Conservation (phyloP, 2,888 invertebrate species). For the Acleris laterana region DNA sequence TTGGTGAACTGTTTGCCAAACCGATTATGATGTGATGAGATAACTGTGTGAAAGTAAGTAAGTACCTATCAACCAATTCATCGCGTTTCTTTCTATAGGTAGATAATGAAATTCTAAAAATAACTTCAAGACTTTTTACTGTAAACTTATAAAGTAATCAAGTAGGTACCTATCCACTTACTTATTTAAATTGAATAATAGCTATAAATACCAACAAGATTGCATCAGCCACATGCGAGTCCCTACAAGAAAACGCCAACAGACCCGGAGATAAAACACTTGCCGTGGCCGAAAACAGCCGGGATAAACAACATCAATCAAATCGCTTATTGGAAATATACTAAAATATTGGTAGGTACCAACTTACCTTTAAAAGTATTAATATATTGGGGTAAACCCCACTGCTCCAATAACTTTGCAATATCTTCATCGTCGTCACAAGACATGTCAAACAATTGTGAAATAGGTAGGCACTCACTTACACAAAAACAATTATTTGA, state of each 20-base stretch:
- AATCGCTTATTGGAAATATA: too few relatives aligned
- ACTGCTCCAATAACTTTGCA: neutral
- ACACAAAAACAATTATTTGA: slow-evolving; percentile 1
- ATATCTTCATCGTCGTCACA: slow-evolving; percentile 3
- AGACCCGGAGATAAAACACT: too few relatives aligned
- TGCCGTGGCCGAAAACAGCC: too few relatives aligned
- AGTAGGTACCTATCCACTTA: slow-evolving; percentile 1
- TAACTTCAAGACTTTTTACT: too few relatives aligned
- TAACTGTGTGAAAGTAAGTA: slow-evolving; percentile 4
- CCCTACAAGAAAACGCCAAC: slow-evolving; percentile 1
- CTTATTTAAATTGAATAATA: too few relatives aligned
- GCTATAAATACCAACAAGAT: too few relatives aligned
- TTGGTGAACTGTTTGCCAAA: slow-evolving; percentile 1
- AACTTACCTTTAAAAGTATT: too few relatives aligned
- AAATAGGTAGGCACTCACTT: slow-evolving; percentile 1
- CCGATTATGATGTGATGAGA: slow-evolving; percentile 8
- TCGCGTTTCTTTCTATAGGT: neutral
- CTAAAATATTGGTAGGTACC: too few relatives aligned
- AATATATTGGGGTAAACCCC: too few relatives aligned
- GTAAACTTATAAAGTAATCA: neutral
- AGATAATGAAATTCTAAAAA: neutral
- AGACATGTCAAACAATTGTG: slow-evolving; percentile 4
- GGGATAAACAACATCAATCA: too few relatives aligned
- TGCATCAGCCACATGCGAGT: neutral
- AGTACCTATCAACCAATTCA: slow-evolving; percentile 2